Evolutionary conservation across 1,140 invertebrate genomes (phyloP).

Genomic region (Cotesia vestalis): DNA sequence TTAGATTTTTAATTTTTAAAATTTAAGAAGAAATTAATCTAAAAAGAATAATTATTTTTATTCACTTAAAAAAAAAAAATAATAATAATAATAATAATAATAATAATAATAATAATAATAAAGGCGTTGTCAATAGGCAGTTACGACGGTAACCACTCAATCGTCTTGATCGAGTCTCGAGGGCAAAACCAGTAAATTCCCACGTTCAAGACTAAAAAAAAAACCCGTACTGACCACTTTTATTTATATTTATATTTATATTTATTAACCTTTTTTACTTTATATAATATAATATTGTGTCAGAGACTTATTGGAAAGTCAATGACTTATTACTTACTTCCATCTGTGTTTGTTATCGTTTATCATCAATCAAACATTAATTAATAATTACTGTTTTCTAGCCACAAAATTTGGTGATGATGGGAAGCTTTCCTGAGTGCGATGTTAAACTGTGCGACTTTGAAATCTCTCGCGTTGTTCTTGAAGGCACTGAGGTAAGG

Average conservation of each 20-base stretch:
- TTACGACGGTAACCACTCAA: slow-evolving; percentile 28
- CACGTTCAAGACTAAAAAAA: slow-evolving; percentile 21
- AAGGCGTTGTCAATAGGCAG: not conserved
- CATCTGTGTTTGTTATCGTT: too few species aligned
- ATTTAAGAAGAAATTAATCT: not conserved
- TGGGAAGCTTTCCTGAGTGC: slow-evolving; percentile 75
- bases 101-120: not conserved
- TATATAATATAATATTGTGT: slow-evolving; percentile 5
- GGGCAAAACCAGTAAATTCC: slow-evolving; percentile 27
- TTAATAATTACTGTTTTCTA: slow-evolving; percentile 57
- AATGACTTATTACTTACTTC: slow-evolving; percentile 5
- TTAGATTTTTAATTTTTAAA: too few species aligned
- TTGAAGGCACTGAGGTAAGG: slow-evolving; percentile 74
- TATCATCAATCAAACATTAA: not conserved
- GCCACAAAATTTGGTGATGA: slow-evolving; percentile 81
- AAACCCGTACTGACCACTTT: slow-evolving; percentile 10
- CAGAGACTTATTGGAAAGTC: slow-evolving; percentile 30
- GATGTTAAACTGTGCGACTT: slow-evolving; percentile 82
- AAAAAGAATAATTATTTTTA: not conserved
- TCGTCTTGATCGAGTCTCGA: slow-evolving; percentile 12
- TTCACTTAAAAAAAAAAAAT: too few species aligned
- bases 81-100: not conserved
- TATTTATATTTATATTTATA: slow-evolving; percentile 8
- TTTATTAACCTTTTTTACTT: not conserved
- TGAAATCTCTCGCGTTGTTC: slow-evolving; percentile 76